Evolutionary conservation across 1,140 invertebrate genomes (phyloP).

Genomic region (Magallana angulata): DNA sequence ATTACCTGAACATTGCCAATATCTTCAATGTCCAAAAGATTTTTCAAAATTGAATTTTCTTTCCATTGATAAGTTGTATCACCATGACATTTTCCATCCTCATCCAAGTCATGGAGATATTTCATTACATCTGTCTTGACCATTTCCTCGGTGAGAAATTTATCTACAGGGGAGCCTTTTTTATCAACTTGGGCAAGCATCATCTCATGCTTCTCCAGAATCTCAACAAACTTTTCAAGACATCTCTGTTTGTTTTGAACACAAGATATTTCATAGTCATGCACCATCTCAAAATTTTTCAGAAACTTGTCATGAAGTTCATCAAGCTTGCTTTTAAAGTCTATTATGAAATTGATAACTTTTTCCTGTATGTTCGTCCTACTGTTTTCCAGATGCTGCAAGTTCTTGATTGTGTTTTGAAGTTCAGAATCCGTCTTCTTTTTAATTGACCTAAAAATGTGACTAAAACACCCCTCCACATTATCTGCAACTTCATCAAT

Average conservation of each 20-base stretch:
- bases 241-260: background rate
- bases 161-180: background rate
- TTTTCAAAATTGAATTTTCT: background rate
- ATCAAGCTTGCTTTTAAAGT: background rate
- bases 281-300: background rate
- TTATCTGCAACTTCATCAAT: constrained; percentile 1
- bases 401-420: background rate
- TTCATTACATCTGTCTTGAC: background rate
- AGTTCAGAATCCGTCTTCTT: background rate
- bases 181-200: background rate
- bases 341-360: background rate
- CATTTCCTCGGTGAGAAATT: background rate
- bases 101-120: background rate
- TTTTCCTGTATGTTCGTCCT: background rate
- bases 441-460: background rate
- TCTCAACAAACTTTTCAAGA: background rate
- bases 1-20: background rate
- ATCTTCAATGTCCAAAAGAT: background rate
- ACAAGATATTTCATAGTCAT: background rate
- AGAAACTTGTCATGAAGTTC: background rate
- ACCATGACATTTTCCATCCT: background rate
- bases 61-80: background rate
- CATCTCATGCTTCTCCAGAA: background rate
- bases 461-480: background rate
- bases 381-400: background rate